Base-by-base conservation (phyloP, 2,113 vertebrate genomes). In the Oceanites oceanicus region DNA sequence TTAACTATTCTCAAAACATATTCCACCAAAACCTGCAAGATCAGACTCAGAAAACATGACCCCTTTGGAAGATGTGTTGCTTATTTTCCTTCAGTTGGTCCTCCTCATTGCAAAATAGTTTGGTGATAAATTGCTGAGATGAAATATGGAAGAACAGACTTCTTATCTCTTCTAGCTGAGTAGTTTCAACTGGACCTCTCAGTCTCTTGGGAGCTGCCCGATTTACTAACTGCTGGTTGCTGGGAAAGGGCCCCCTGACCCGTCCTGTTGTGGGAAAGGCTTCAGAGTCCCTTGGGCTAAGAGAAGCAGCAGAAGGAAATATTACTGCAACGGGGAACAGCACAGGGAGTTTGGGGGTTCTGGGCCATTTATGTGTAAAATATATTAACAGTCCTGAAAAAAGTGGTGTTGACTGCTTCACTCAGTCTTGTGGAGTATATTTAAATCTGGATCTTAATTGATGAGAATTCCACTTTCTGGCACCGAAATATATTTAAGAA, bases 291-390 rank as follows among this genome's bases (percentile, higher is more conserved):
- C 30, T 27, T 27, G 49, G 40, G 10, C 13, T 38, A 11, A 19
- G 32, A 61, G 44, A 6, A 16, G 29, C 15, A 10, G 2, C 7
- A 55, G 26, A 45, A 55, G 32, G 62, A 18, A 25, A 32, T 18
- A 29, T 9, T 8, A 0, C n/a, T 74, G 45, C 5, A 2, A 1
- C 0, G 2, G 71, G 61, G 52, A 30, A 1, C 5, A 27, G 56
- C 30, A 9, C 5, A 7, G 42, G 91, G 62, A 23, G 2, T 6
- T 10, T 5, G 36, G 40, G 58, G 11, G 0, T 7, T 55, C 10
- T 27, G 38, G 4, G 29, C 61, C 13, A 6, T 52, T 42, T 7
- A 4, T 2, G 7, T 4, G 2, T 9, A 1, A 32, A 27, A 34
- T 10, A 1, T 2, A 2, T 7, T 6, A 52, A 10, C 9, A 10